These are phyloP conservation scores for Noctua janthe DNA, from an alignment of 2,888 invertebrate genomes.

Conservation along the genomic window DNA sequence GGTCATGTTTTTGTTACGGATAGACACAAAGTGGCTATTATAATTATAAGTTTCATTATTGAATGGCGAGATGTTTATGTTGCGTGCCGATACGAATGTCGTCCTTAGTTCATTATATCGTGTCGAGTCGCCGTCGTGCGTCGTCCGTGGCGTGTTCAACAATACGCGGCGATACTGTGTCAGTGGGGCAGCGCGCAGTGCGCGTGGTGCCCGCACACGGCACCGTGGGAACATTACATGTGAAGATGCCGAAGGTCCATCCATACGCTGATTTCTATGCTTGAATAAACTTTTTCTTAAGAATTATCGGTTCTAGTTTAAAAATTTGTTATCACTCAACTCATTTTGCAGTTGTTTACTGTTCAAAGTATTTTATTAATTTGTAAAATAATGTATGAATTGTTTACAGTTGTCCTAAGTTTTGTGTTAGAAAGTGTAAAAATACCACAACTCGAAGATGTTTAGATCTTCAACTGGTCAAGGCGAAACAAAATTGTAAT, in stretches of 20 bases:
- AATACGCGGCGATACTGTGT: conserved; percentile 35
- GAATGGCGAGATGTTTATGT: neutral
- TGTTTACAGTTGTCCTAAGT: neutral
- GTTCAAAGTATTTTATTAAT: neutral
- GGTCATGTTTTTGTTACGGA: conserved; percentile 15
- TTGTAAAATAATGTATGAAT: neutral
- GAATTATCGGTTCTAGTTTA: neutral
- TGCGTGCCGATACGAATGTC: conserved; percentile 2
- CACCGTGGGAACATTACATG: neutral
- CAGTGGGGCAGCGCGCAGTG: conserved; percentile 39
- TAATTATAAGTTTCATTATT: neutral
- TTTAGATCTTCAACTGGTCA: neutral
- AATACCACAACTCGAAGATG: neutral
- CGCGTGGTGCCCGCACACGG: neutral
- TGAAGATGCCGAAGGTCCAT: conserved; percentile 12
- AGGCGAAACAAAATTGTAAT: neutral
- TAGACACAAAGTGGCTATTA: neutral
- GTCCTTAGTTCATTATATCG: conserved; percentile 33
- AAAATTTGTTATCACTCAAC: neutral
- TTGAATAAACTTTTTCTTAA: neutral
- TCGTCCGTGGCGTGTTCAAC: conserved; percentile 3
- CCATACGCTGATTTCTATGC: neutral
- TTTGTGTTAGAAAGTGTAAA: neutral
- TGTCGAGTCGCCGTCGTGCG: conserved; percentile 1
- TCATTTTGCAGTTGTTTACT: neutral